phyloP scores from a whole-genome alignment of 2,797 vertebrate species.

The Sitta carolinensis region DNA sequence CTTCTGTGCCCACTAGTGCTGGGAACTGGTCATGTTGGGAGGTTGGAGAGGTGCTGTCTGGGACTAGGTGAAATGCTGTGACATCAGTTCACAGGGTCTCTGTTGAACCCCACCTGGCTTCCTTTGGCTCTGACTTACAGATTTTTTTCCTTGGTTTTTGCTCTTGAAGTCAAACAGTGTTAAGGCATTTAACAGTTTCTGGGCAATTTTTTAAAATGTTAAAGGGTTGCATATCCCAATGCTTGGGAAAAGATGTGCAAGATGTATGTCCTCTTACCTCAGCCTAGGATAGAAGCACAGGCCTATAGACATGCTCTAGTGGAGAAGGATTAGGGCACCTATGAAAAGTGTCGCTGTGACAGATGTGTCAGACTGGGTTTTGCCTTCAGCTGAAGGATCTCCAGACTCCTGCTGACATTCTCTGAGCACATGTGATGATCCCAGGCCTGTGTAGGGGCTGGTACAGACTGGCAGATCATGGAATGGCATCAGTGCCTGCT shows the following conservation, averaged over 20 bases:
- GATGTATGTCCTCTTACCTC: neutral
- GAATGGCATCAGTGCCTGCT: accelerated
- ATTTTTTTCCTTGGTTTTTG: neutral
- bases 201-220: neutral
- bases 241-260: neutral
- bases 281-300: neutral
- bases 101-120: neutral
- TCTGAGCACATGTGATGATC: accelerated
- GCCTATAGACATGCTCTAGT: no score
- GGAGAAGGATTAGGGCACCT: neutral
- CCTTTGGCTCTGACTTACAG: neutral
- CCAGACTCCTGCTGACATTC: neutral
- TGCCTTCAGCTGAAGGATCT: neutral
- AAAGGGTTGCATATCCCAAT: neutral
- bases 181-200: neutral
- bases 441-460: neutral
- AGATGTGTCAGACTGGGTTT: neutral
- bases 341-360: accelerated
- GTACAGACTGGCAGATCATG: neutral
- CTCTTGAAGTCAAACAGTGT: neutral
- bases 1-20: neutral
- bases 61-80: neutral
- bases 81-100: neutral
- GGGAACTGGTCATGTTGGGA: neutral
- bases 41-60: neutral